Percentiles rank a stretch among this genome's conserved stretches.
These are phyloP conservation scores for Sarcophilus harrisii DNA, from an alignment of 2,797 vertebrate species.

Conservation along the genomic window DNA sequence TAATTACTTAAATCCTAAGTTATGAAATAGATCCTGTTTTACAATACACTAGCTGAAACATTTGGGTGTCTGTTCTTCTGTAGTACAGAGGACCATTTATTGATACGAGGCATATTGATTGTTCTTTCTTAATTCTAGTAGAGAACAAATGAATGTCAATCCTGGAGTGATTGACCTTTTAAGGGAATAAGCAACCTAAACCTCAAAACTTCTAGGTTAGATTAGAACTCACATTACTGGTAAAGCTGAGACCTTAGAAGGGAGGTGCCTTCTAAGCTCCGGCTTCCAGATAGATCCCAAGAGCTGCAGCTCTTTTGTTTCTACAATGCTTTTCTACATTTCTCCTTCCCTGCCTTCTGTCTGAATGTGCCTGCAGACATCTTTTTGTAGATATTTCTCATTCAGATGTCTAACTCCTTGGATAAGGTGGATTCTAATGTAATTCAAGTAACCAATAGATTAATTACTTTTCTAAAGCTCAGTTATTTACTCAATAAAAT, in stretches of 20 bases:
- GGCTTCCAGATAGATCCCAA: neutral
- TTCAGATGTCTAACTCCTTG: neutral
- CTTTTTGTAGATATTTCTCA: neutral
- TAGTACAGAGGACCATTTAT: constrained; percentile 13
- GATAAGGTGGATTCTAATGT: neutral
- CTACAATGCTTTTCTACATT: neutral
- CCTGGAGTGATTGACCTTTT: constrained; percentile 25
- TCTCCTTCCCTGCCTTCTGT: constrained; percentile 24
- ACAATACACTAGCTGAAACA: neutral
- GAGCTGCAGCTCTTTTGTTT: neutral
- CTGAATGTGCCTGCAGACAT: constrained; percentile 15
- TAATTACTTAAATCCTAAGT: neutral
- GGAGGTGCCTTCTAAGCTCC: neutral
- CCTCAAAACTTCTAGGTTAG: constrained; percentile 35
- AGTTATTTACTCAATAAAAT: neutral
- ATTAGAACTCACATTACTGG: neutral
- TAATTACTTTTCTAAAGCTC: neutral
- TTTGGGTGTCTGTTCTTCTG: neutral
- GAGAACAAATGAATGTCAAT: constrained; percentile 29
- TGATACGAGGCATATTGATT: constrained; percentile 12
- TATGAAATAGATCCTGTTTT: neutral
- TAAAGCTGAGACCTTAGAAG: neutral
- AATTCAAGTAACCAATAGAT: neutral
- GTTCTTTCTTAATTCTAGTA: constrained; percentile 19
- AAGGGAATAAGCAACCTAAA: neutral